Conservation (phyloP, 1,140 invertebrate genomes). For the Tyrophagus putrescentiae region DNA sequence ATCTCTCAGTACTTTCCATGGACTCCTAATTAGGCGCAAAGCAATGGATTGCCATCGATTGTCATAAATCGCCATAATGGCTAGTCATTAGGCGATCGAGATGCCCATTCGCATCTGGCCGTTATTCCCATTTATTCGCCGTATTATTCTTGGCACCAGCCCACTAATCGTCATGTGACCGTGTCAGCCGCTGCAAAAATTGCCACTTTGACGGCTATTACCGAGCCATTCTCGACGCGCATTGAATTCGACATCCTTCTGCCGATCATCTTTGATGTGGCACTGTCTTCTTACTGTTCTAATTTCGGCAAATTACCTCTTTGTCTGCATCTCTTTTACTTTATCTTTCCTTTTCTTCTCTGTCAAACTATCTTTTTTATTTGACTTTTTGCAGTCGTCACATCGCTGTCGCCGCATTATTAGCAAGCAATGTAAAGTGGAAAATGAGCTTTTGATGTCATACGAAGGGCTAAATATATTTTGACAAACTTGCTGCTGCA, state of each 20-base stretch:
- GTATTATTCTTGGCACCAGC: too few relatives aligned
- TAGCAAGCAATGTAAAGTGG: slow-evolving; percentile 9
- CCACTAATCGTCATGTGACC: background rate
- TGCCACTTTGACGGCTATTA: background rate
- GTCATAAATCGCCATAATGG: slow-evolving; percentile 14
- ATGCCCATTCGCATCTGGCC: background rate
- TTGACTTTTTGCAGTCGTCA: too few relatives aligned
- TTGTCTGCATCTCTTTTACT: background rate
- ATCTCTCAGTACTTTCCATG: background rate
- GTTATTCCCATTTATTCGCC: too few relatives aligned
- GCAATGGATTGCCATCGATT: background rate
- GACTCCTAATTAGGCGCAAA: slow-evolving; percentile 1
- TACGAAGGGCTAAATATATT: slow-evolving; percentile 12
- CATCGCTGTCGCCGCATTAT: too few relatives aligned
- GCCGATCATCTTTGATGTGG: too few relatives aligned
- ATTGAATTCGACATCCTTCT: too few relatives aligned
- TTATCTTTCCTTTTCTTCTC: background rate
- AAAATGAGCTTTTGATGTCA: slow-evolving; percentile 12
- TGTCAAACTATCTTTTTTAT: background rate
- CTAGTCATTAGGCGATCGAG: background rate
- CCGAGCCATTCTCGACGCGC: too few relatives aligned
- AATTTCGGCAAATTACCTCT: too few relatives aligned
- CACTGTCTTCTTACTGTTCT: too few relatives aligned
- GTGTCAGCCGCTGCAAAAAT: background rate
- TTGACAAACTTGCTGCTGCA: slow-evolving; percentile 11